These are phyloP conservation scores for Andrena bicolor DNA, from an alignment of 2,888 invertebrate species.

Conservation along the genomic window DNA sequence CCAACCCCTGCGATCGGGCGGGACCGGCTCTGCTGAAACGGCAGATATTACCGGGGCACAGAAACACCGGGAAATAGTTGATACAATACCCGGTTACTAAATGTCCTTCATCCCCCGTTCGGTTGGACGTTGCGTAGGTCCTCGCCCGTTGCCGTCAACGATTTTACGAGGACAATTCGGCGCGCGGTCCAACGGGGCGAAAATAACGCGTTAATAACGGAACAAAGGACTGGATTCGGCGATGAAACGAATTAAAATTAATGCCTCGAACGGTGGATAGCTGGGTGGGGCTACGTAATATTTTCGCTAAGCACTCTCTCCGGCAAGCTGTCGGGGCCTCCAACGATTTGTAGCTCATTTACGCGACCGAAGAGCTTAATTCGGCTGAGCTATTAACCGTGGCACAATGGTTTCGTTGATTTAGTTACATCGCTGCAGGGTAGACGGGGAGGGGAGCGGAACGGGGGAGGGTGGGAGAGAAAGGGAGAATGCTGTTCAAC, in stretches of 20 bases:
- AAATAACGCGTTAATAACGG: neutral
- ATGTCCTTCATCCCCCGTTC: neutral
- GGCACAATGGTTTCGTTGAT: constrained; percentile 55
- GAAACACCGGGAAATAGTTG: neutral
- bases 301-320: constrained; percentile 38
- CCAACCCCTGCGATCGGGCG: neutral
- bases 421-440: constrained; percentile 44
- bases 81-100: neutral
- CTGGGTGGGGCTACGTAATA: constrained; percentile 17
- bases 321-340: constrained; percentile 26
- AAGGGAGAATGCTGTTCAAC: constrained; percentile 12
- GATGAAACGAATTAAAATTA: constrained; percentile 36
- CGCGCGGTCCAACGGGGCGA: neutral
- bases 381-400: constrained; percentile 52
- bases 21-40: neutral
- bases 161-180: neutral
- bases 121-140: neutral
- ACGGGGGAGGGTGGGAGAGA: neutral
- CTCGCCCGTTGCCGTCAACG: neutral
- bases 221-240: neutral
- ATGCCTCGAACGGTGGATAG: constrained; percentile 13
- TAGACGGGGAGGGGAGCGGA: neutral
- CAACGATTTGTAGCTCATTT: constrained; percentile 51
- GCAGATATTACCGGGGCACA: neutral
- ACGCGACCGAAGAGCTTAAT: constrained; percentile 57